Evolutionary conservation across 2,888 invertebrate species (phyloP), one percentile per base, ranked within the genome.

Genomic region (Melipona bicolor): DNA sequence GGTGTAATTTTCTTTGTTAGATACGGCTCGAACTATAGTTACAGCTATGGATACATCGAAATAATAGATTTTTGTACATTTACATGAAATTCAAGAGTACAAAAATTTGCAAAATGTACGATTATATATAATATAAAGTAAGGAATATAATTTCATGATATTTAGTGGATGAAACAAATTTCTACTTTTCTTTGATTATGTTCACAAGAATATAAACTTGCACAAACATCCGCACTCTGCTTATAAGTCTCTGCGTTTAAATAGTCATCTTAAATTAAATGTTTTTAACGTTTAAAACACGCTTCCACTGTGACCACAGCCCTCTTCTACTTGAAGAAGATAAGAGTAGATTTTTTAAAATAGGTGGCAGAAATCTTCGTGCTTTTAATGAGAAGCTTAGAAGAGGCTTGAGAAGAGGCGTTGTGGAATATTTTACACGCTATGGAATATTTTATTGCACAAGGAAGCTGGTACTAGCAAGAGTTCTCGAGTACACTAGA

Each of bases 401-500:
- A n/a, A n/a, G n/a, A n/a, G n/a, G n/a, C n/a, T 24, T n/a, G 50
- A 32, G 19, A 36, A 49, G 69, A 50, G 36, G 17, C 19, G 17
- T 73, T 54, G 52, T 49, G n/a, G 27, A 43, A 50, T 27, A 27
- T 27, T 27, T 27, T 27, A 54, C 15, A 21, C 27, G 56, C 9
- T 15, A 17, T 24, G 21, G 61, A 50, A 24, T 68, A 49, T 70
- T 83, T 69, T 61, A 74, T 79, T 56, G 76, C 54, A 61, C 61
- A 79, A 84, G 69, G 65, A 73, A 79, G 65, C 72, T 21, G 36
- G 27, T 9, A 59, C 13, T 49, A 32, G 15, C 56, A 52, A 84
- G 75, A 13, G 64, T 61, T 17, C 79, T 79, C 67, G 56, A 75
- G 67, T 27, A 32, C 79, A 75, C 77, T 64, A 68, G 54, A 73